Conservation (phyloP, 2,888 invertebrate genomes). For the Ditylenchus weischeri region DNA sequence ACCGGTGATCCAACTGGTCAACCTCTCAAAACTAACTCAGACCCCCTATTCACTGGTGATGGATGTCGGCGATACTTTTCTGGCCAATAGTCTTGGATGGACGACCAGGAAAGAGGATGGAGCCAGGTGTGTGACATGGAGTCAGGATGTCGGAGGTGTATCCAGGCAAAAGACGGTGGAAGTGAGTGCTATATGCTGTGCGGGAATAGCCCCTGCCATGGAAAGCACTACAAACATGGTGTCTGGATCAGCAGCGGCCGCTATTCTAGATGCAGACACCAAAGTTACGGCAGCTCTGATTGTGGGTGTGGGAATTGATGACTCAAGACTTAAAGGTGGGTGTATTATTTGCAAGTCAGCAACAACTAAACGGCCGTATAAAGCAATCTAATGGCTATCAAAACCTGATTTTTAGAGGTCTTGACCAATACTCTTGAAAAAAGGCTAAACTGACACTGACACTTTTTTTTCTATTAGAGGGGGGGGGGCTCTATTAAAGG, state of each 20-base stretch:
- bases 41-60: slow-evolving; percentile 6
- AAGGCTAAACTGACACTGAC: too few species aligned
- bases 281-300: slow-evolving; percentile 4
- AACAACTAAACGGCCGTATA: too few species aligned
- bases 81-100: neutral
- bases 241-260: neutral
- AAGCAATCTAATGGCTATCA: too few species aligned
- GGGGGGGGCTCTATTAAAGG: too few species aligned
- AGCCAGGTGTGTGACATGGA: slow-evolving; percentile 16
- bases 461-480: too few species aligned
- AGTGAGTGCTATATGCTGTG: slow-evolving; percentile 5
- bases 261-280: slow-evolving; percentile 4
- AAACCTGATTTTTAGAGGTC: too few species aligned
- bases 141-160: slow-evolving; percentile 12
- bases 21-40: slow-evolving; percentile 18
- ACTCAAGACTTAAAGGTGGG: neutral
- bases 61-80: slow-evolving; percentile 14
- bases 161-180: neutral
- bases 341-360: too few species aligned
- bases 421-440: too few species aligned
- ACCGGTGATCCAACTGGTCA: slow-evolving; percentile 12
- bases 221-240: neutral
- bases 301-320: slow-evolving; percentile 8
- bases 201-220: neutral
- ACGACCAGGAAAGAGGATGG: neutral